These are phyloP conservation scores for Girardinus metallicus DNA, from an alignment of 2,797 vertebrate species.

Conservation along the genomic window DNA sequence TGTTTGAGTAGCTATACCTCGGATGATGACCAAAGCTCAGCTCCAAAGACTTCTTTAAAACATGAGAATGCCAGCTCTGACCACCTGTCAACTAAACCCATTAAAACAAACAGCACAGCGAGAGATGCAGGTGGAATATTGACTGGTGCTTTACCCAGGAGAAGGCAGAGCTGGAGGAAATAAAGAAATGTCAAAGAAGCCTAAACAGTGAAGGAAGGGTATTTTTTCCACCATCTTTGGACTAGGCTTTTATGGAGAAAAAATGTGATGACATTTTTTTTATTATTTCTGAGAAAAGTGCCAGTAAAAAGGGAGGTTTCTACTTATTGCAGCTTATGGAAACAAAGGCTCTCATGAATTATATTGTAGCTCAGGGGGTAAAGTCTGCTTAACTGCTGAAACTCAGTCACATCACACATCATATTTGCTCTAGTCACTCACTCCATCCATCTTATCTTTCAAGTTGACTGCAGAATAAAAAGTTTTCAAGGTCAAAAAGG, in stretches of 20 bases:
- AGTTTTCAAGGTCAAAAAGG: constrained; percentile 69
- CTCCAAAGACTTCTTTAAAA: constrained; percentile 52
- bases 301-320: constrained; percentile 28
- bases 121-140: constrained; percentile 69
- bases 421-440: constrained; percentile 45
- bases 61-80: constrained; percentile 56
- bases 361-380: constrained; percentile 36
- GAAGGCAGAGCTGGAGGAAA: constrained; percentile 36
- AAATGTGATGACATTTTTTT: constrained; percentile 31
- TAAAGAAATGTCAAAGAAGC: constrained; percentile 48
- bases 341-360: constrained; percentile 16
- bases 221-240: constrained; percentile 38
- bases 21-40: constrained; percentile 40
- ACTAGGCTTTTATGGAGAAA: constrained; percentile 18
- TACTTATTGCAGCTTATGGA: constrained; percentile 26
- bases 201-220: constrained; percentile 31
- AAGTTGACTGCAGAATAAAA: constrained; percentile 59
- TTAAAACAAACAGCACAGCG: constrained; percentile 66
- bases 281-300: constrained; percentile 35
- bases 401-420: constrained; percentile 25
- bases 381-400: constrained; percentile 41
- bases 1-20: constrained; percentile 60
- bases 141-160: constrained; percentile 57
- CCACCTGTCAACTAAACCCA: constrained; percentile 71
- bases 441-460: constrained; percentile 51